A percentile compares a stretch with the other conserved stretches of the same genome.
Evolutionary conservation across 2,888 invertebrate species (phyloP).

Genomic region (Pterostichus madidus): DNA sequence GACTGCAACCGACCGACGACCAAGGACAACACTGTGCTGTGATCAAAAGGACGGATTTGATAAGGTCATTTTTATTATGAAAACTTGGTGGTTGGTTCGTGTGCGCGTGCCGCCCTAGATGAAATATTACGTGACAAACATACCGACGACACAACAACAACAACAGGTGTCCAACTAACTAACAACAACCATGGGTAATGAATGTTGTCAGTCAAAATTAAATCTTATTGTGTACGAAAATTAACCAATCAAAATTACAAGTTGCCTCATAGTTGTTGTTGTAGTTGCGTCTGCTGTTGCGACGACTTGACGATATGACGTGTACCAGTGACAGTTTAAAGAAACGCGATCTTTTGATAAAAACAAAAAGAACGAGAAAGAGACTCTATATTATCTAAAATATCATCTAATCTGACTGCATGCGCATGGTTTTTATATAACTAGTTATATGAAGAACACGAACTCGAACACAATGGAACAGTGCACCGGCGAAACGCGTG

Average conservation of each 20-base stretch:
- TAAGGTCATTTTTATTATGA: conserved; percentile 1
- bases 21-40: conserved; percentile 53
- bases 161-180: background rate
- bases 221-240: too few relatives aligned
- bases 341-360: conserved; percentile 56
- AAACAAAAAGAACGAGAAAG: conserved; percentile 55
- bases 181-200: too few relatives aligned
- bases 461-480: conserved; percentile 52
- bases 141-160: conserved; percentile 21
- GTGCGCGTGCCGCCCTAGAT: conserved; percentile 49
- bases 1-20: conserved; percentile 19
- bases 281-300: background rate
- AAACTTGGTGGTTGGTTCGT: conserved; percentile 53
- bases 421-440: conserved; percentile 63
- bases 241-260: background rate
- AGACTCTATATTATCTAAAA: conserved; percentile 56
- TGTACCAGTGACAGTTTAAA: conserved; percentile 13
- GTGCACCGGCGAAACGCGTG: conserved; percentile 64
- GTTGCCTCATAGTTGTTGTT: background rate
- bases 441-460: conserved; percentile 63
- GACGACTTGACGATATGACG: conserved; percentile 4
- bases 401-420: conserved; percentile 63
- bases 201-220: background rate
- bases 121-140: background rate
- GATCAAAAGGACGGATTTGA: conserved; percentile 39